Percentiles rank a stretch among this genome's conserved stretches.
phyloP scores from a whole-genome alignment of 2,888 invertebrate genomes.

The Patella caerulea region DNA sequence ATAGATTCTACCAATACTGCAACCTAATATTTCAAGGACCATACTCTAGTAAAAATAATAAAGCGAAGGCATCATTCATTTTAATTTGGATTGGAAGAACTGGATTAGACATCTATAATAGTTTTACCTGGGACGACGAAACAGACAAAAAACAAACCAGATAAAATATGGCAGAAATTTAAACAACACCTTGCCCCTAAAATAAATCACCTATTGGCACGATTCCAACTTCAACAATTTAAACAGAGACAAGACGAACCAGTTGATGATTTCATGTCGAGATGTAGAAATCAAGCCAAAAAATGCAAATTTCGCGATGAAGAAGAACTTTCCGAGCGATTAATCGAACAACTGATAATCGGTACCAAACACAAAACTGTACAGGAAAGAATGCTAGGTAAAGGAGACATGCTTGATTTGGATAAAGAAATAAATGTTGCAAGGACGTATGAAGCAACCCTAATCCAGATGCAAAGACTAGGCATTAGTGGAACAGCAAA shows the following conservation, averaged over 20 bases:
- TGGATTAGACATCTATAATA: background rate
- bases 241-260: no score
- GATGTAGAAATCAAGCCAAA: background rate
- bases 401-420: background rate
- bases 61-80: background rate
- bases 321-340: background rate
- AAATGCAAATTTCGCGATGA: background rate
- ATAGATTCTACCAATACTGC: conserved; percentile 1
- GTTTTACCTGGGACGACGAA: background rate
- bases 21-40: conserved; percentile 4
- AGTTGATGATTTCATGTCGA: background rate
- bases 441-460: background rate
- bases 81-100: conserved; percentile 3
- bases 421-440: background rate
- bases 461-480: background rate
- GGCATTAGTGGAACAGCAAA: background rate
- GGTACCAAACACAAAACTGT: background rate
- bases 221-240: background rate
- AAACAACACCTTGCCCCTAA: background rate
- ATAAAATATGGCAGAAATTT: background rate
- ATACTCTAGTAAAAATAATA: background rate
- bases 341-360: background rate
- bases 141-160: conserved; percentile 5
- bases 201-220: background rate
- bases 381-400: background rate